Evolutionary conservation across 2,113 vertebrate species (phyloP).

Genomic region (Scalopus aquaticus): DNA sequence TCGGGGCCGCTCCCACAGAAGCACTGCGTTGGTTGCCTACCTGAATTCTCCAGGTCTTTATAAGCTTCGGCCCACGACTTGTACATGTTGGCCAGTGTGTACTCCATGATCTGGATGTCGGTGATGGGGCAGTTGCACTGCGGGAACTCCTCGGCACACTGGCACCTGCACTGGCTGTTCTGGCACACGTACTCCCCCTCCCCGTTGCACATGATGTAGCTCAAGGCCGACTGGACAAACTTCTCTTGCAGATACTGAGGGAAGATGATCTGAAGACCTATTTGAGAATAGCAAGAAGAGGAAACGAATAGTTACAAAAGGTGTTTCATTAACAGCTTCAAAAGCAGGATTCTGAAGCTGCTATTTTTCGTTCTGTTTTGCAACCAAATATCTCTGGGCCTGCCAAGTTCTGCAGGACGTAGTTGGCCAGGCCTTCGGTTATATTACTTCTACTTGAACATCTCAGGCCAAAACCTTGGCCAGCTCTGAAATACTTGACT

Average conservation of each 20-base stretch:
- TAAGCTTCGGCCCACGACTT: constrained; percentile 96
- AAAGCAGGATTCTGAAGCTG: constrained; percentile 59
- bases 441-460: background rate
- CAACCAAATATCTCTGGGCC: background rate
- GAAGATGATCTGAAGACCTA: constrained; percentile 99
- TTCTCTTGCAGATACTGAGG: constrained; percentile 99
- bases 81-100: constrained; percentile 93
- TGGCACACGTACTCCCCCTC: constrained; percentile 97
- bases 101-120: constrained; percentile 99
- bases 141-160: constrained; percentile 95
- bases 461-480: background rate
- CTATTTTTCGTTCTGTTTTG: background rate
- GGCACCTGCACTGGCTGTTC: constrained; percentile 95
- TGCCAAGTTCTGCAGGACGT: background rate
- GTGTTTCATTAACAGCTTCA: constrained; percentile 72
- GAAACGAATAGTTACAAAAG: constrained; percentile 26
- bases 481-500: background rate
- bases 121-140: constrained; percentile 99
- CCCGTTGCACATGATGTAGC: constrained; percentile 99
- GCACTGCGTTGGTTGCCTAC: constrained; percentile 79
- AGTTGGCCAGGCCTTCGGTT: background rate
- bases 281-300: constrained; percentile 16
- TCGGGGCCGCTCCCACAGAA: rapidly evolving
- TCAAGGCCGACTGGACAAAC: constrained; percentile 98
- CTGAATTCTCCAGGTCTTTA: constrained; percentile 98